phyloP scores from a whole-genome alignment of 2,888 invertebrate species.

The Schrankia costaestrigalis region DNA sequence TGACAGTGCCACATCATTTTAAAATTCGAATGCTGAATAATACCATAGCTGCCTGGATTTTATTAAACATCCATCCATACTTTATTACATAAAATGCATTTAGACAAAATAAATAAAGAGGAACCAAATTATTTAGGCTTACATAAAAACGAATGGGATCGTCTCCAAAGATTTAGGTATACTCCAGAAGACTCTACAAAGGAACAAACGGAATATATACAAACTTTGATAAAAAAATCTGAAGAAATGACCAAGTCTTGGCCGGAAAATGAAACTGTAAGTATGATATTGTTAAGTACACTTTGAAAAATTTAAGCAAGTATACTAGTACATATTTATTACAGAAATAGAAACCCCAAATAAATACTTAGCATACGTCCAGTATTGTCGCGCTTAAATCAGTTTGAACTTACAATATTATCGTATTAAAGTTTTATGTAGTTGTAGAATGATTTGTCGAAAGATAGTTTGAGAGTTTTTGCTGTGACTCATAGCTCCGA shows the following conservation, averaged over 20 bases:
- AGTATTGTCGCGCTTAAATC: no score
- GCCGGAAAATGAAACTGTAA: constrained; percentile 51
- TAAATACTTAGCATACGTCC: no score
- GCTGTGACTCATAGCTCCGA: no score
- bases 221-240: constrained; percentile 44
- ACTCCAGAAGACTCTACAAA: constrained; percentile 13
- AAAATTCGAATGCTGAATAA: no score
- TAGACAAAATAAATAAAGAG: constrained; percentile 9
- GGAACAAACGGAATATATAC: constrained; percentile 35
- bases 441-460: no score
- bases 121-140: constrained; percentile 31
- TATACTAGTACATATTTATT: no score
- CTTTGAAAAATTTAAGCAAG: no score
- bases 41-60: constrained; percentile 17
- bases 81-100: constrained; percentile 10
- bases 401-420: no score
- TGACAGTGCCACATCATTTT: no score
- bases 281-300: constrained; percentile 2
- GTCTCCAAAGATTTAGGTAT: constrained; percentile 36
- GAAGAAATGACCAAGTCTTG: constrained; percentile 50
- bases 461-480: no score
- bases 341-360: no score
- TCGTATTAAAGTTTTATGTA: no score
- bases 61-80: not conserved
- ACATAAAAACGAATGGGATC: constrained; percentile 49